Base-by-base conservation (phyloP, 2,113 vertebrate genomes). In the Sisor rabdophorus region DNA sequence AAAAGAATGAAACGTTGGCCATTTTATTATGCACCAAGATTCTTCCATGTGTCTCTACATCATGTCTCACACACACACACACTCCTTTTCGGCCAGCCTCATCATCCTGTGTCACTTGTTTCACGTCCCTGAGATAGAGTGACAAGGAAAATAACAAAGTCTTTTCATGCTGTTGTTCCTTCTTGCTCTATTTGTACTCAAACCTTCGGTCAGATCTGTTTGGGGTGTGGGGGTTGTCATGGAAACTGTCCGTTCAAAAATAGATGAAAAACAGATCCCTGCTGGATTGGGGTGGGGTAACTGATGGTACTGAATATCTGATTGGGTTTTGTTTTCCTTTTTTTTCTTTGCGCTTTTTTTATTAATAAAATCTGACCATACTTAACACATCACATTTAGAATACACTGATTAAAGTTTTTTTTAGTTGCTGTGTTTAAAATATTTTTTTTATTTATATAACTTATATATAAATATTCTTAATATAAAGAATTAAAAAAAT, bases 161-260 rank as follows among this genome's bases (percentile, higher is more conserved):
- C 59, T 68, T 44, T 30, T 28, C 20, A 26, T 40, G 76, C 40
- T 77, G 55, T 71, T 56, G 61, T 24, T 73, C 78, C 71, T 19
- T 84, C 84, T 76, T 72, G 74, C 69, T 78, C 82, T 64, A 22
- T 71, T 85, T 81, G 79, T 84, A 85, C 73, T 79, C 56, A 73
- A 87, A 81, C 85, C 85, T 0, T 5, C 81, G 76, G 83, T 84
- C 79, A 87, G 81, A 88, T 83, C 83, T 36, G 32, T 36, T 87
- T 56, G 80, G 85, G 87, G 78, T 86, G 15, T 73, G 48, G 32
- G 16, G 80, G 89, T 91, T 89, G 76, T 88, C 90, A 91, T 91
- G 88, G 90, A 86, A 90, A 91, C 89, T 48, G 82, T 81, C 83
- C 79, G 82, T 87, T 87, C 89, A 88, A 91, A 91, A 91, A 91